Conservation (phyloP, 2,797 vertebrate genomes). For the Chrysocyon brachyurus region DNA sequence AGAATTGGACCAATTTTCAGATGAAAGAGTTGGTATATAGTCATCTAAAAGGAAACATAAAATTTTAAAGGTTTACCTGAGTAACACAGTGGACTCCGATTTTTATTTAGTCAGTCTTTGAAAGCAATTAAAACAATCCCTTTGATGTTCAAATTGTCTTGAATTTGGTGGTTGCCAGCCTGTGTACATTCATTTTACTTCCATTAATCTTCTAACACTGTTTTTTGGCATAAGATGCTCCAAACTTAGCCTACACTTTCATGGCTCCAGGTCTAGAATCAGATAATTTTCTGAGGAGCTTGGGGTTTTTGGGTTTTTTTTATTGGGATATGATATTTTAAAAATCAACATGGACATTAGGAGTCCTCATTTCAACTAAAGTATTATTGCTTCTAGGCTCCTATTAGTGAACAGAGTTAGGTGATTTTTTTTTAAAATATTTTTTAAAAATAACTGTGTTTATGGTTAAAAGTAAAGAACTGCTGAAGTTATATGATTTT, state of each 20-base stretch:
- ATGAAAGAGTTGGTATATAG: not conserved
- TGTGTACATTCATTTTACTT: not conserved
- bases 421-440: not conserved
- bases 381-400: not conserved
- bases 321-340: not conserved
- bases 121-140: not conserved
- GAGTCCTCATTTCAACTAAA: not conserved
- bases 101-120: not conserved
- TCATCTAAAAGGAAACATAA: not conserved
- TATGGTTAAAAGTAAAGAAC: not conserved
- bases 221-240: not conserved
- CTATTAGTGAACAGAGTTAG: not conserved
- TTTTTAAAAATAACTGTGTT: not conserved
- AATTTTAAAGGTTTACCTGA: not conserved
- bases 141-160: not conserved
- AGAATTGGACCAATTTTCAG: not conserved
- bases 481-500: not conserved
- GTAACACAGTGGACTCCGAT: not conserved
- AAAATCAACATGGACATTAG: not conserved
- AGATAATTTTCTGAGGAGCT: not conserved
- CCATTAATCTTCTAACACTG: not conserved
- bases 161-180: not conserved
- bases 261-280: not conserved
- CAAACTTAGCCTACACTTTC: not conserved
- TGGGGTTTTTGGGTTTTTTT: not conserved